Evolutionary conservation across 2,888 invertebrate species (phyloP), one percentile per base, ranked within the genome.

Genomic region (Neoscelio sp.): DNA sequence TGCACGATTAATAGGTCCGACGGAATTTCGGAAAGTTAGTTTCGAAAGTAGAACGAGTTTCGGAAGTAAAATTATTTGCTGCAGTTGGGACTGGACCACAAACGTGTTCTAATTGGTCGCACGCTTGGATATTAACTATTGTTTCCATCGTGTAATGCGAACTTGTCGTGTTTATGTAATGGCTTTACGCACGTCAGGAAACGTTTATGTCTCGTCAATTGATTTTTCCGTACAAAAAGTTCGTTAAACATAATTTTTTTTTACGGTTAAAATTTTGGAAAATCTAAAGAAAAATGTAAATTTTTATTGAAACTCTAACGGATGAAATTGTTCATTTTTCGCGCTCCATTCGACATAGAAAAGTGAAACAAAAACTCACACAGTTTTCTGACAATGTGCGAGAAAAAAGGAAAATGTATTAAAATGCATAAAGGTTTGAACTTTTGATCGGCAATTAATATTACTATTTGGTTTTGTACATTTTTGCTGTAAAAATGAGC

Each of bases 11-110:
- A 73, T 62, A 70, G 68, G 52, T 23, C 52, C 48, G 68, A 67
- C 65, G 56, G 60, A 48, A 79, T 70, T 74, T 64, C 58, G 30
- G 70, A 60, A 79, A 77, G 52, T 77, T 70, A 42, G 56, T 26
- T 23, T 26, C 23, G 13, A 70, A 76, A 76, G 67, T 70, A 42
- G 54, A 50, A 65, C 30, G 44, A 56, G 62, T 56, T 62, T 2
- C 48, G 56, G 62, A 56, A 73, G 78, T 68, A 33, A 68, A 78
- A 78, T 74, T 68, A 78, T 78, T 73, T 73, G 73, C 73, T 26
- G 40, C 73, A 64, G 68, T 78, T 62, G 67, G 67, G 6, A 65
- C 60, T 17, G 56, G 46, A 78, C 78, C 68, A 23, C 68, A 74
- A 68, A 15, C 40, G 68, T 64, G 56, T 70, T 74, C 70, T 78